Base-by-base conservation (phyloP, 2,113 vertebrate species). In the Mustela lutreola region DNA sequence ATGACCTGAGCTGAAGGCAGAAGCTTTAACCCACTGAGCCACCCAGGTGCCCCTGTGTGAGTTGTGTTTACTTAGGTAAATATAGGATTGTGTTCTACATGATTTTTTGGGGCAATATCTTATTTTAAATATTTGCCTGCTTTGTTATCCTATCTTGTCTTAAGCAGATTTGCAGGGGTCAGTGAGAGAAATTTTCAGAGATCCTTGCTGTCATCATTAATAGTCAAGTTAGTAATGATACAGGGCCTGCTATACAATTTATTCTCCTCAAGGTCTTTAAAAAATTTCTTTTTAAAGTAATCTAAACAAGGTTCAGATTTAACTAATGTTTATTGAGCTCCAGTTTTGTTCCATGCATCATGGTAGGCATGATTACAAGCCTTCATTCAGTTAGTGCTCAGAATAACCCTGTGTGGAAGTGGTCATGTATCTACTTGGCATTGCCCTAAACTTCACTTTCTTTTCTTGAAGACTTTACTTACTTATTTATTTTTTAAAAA, bases 151-250 rank as follows among this genome's bases (percentile, higher is more conserved):
- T 88, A 5, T 89, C 21, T 71, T 78, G 42, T 7, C 19, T 53
- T 78, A 4, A 31, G 36, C 62, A 63, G 73, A 67, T 85, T 89
- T 58, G 7, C 63, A 94, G 50, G 8, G 18, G 9, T 81, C 11
- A 81, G 58, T 45, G 11, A 92, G 31, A 53, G 31, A 88, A 79
- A 81, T 71, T 90, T 96, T 53, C 50, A 89, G 53, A 89, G 87
- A 94, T 83, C n/a, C 45, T 79, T 81, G 21, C 36, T 89, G 26
- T 8, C 26, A 39, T 81, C 24, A 36, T 36, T n/a, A 86, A 53
- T 8, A 85, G n/a, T 67, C 33, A 58, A 67, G 33, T 7, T 16
- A 91, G 48, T 80, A 80, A 76, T 10, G n/a, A 42, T 50, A 56
- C 12, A 62, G 31, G 70, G 4, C 63, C 2, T 79, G 26, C 36